Base-by-base conservation (phyloP, 2,797 vertebrate genomes). In the Ctenosaura bakeri region DNA sequence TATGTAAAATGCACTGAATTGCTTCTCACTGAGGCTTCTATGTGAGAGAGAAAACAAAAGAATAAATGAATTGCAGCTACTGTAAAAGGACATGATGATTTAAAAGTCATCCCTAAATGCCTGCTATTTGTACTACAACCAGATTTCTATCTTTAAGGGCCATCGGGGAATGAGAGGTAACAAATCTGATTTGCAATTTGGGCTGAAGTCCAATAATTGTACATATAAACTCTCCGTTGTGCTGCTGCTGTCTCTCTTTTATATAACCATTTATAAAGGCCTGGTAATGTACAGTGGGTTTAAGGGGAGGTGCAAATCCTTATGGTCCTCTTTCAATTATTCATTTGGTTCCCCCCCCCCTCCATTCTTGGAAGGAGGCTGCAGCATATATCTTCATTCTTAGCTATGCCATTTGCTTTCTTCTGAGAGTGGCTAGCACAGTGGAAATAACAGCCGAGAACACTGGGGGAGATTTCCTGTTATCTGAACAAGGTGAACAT, bases 131-230 rank as follows among this genome's bases (percentile, higher is more conserved):
- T 4, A 10, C 32, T 77, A 46, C 56, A 32, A 77, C 24, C 38
- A 56, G 89, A 66, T 87, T 42, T 76, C 85, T 87, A 76, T 90
- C 56, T 87, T 83, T 87, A 69, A 77, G 59, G 42, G 85, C 56
- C 85, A 87, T 90, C 71, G n/a, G 85, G 89, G 85, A 90, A 87
- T 77, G 46, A 83, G 71, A 76, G 76, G 71, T 66, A 90, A 87
- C 85, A 83, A 87, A 90, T 87, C 83, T 87, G 89, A 83, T 90
- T 90, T 83, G 59, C 85, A 83, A 56, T 78, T 56, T 56, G 46
- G 71, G 71, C 56, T 52, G 69, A 83, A 69, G 79, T 90, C 81
- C 89, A 87, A 73, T 90, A 87, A 90, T 90, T 90, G 89, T 83
- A 77, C 71, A 64, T 82, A 90, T 83, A 87, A 90, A 87, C 89